Conservation (phyloP, 2,888 invertebrate species). For the Graphium colonna region DNA sequence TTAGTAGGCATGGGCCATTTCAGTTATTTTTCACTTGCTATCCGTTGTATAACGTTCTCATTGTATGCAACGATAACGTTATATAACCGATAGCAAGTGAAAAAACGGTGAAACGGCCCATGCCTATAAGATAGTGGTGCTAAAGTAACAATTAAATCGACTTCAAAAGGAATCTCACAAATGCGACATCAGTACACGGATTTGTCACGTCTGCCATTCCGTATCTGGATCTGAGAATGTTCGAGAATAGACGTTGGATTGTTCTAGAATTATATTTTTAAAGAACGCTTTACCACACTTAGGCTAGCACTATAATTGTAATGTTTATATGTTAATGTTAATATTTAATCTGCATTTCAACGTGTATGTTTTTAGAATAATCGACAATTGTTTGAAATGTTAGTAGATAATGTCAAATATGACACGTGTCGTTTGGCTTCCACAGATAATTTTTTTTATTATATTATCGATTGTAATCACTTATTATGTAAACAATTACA, state of each 20-base stretch:
- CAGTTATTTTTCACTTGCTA: too few species aligned
- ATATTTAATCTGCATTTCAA: constrained; percentile 53
- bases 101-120: too few species aligned
- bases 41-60: too few species aligned
- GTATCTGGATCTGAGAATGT: constrained; percentile 7
- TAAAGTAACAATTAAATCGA: constrained; percentile 31
- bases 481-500: constrained; percentile 28
- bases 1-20: too few species aligned
- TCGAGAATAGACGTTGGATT: constrained; percentile 15
- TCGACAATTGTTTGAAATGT: constrained; percentile 29
- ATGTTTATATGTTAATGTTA: constrained; percentile 48
- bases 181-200: constrained; percentile 10
- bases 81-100: too few species aligned
- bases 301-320: constrained; percentile 42
- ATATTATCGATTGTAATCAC: constrained; percentile 11
- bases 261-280: constrained; percentile 29
- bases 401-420: constrained; percentile 12
- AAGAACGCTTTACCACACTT: constrained; percentile 59
- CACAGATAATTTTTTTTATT: constrained; percentile 33
- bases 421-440: constrained; percentile 44
- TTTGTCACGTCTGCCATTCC: constrained; percentile 5
- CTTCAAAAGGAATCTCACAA: constrained; percentile 27
- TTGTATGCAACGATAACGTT: too few species aligned
- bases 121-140: too few species aligned
- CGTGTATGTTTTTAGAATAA: constrained; percentile 47